Evolutionary conservation across 2,797 vertebrate species (phyloP), one percentile per base, ranked within the genome.

Genomic region (Valencia hispanica): DNA sequence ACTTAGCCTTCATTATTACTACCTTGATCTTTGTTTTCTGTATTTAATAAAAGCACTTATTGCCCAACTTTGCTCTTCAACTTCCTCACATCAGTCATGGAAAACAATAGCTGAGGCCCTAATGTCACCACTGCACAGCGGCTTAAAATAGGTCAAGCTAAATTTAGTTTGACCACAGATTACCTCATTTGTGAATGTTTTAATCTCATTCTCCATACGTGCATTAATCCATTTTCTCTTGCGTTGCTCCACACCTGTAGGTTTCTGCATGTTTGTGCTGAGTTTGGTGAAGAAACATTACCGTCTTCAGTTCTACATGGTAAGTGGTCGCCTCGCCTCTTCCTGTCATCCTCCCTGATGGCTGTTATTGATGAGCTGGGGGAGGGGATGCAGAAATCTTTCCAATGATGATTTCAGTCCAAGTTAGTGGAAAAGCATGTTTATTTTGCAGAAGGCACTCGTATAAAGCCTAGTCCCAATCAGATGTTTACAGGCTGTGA

Each of bases 251-350:
- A 47, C 36, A 84, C 41, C 85, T 83, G 47, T 89, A 94, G 98
- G 98, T 61, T 99, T 99, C 94, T 99, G 98, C 94, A 99, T 99
- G 98, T 99, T 99, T 85, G 98, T 99, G 51, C 89, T 99, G 91
- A 99, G 98, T 79, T 93, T 99, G 94, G 98, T 99, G 93, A 99
- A 99, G 96, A 99, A 99, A 75, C 98, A 99, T 87, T 99, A 99
- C 81, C 97, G 98, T 27, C 96, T 99, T 59, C 98, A 99, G 91
- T 99, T 99, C 91, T 99, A 99, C 94, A 99, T 99, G 98, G 98
- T 99, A 92, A 96, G 95, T 82, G 32, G 10, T 25, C 15, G 4
- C 51, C 17, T 68, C 20, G 69, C 55, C 39, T 41, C 63, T 32
- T 53, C 39, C 8, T 45, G 65, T 15, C 72, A 36, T 34, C 50